Evolutionary conservation across 2,113 vertebrate species (phyloP).

Genomic region (Sakesphorus luctuosus): DNA sequence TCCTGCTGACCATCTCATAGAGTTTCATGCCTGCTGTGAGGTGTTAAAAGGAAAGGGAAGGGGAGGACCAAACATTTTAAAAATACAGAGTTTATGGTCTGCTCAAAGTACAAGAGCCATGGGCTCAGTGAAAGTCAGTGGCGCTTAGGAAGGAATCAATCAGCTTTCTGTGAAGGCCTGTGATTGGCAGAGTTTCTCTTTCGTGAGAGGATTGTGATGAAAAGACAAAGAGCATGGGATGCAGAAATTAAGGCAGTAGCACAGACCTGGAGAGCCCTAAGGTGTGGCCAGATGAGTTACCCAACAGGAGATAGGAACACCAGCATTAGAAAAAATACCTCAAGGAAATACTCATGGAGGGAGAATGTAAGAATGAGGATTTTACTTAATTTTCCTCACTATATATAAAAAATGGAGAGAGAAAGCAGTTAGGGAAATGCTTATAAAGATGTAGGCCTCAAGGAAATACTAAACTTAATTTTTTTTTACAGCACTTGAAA

Average conservation of each 20-base stretch:
- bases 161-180: not conserved
- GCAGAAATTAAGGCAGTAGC: not conserved
- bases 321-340: not conserved
- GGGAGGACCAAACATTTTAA: not conserved
- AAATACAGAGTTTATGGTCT: not conserved
- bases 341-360: not conserved
- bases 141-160: not conserved
- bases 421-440: not conserved
- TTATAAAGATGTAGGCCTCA: not conserved
- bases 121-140: not conserved
- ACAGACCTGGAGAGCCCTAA: not conserved
- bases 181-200: not conserved
- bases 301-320: not conserved
- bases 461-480: not conserved
- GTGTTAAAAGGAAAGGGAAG: not conserved
- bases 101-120: not conserved
- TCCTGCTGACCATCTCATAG: not conserved
- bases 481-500: not conserved
- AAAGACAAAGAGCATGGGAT: not conserved
- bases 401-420: not conserved
- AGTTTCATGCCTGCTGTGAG: not conserved
- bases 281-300: not conserved
- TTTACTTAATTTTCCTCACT: not conserved
- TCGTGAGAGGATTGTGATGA: not conserved
- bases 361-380: not conserved